phyloP scores from a whole-genome alignment of 1,140 invertebrate species.

The Schlechtendalia chinensis region DNA sequence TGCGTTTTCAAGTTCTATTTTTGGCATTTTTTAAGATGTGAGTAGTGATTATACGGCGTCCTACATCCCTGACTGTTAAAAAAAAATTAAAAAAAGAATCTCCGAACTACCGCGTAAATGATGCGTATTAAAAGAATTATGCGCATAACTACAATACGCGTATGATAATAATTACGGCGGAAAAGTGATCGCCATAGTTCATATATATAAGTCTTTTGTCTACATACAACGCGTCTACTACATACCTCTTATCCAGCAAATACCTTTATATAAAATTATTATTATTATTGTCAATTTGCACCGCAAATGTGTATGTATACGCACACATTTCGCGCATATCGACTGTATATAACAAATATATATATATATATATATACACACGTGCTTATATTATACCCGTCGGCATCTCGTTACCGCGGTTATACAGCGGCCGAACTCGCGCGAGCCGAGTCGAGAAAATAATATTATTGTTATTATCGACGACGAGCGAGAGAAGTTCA shows the following conservation, averaged over 20 bases:
- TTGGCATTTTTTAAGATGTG: no score
- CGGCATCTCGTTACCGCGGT: no score
- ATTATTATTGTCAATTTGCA: background rate
- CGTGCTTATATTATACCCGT: no score
- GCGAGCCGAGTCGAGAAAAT: background rate
- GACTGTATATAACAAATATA: no score
- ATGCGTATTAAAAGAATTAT: background rate
- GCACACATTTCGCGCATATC: background rate
- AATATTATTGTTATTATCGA: no score
- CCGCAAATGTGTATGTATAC: background rate
- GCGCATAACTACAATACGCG: background rate
- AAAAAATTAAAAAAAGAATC: background rate
- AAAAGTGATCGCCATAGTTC: background rate
- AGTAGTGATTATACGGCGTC: no score
- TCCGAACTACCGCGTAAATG: background rate
- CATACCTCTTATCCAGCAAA: background rate
- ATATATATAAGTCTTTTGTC: background rate
- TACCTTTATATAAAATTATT: no score
- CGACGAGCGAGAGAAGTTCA: no score
- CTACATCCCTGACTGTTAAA: no score
- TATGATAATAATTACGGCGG: background rate
- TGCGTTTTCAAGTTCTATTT: no score
- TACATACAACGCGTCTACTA: conserved; percentile 2
- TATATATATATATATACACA: no score
- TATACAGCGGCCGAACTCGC: background rate